phyloP scores from a whole-genome alignment of 1,140 invertebrate species.

The Helicoverpa zea region DNA sequence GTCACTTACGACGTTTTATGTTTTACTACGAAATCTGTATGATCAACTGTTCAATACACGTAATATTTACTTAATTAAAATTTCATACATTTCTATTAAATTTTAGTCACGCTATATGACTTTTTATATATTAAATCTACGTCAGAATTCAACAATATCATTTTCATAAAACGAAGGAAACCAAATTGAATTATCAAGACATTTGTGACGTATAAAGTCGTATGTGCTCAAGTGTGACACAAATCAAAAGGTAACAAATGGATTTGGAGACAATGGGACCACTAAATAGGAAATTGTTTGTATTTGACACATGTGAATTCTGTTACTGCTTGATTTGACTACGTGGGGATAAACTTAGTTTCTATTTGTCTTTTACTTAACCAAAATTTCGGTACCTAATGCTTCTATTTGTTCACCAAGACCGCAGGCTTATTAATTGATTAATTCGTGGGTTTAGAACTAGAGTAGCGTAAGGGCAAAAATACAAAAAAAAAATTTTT shows the following conservation, averaged over 20 bases:
- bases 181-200: not conserved
- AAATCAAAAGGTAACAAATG: not conserved
- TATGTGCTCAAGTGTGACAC: conserved; percentile 34
- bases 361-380: too few relatives aligned
- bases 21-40: not conserved
- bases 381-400: too few relatives aligned
- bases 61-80: not conserved
- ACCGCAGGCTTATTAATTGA: too few relatives aligned
- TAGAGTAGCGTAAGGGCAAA: too few relatives aligned
- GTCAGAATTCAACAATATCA: not conserved
- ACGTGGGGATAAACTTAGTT: too few relatives aligned
- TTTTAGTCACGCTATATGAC: not conserved
- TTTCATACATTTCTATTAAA: not conserved
- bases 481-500: too few relatives aligned
- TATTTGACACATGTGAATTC: too few relatives aligned
- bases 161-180: conserved; percentile 1
- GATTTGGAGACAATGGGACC: not conserved
- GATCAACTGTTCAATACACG: not conserved
- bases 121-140: not conserved
- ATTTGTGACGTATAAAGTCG: conserved; percentile 12
- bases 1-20: not conserved
- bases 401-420: too few relatives aligned
- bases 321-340: too few relatives aligned
- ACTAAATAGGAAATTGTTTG: not conserved
- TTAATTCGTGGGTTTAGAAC: too few relatives aligned